Evolutionary conservation across 2,888 invertebrate genomes (phyloP), one percentile per base, ranked within the genome.

Genomic region (Chymomyza procnemis): DNA sequence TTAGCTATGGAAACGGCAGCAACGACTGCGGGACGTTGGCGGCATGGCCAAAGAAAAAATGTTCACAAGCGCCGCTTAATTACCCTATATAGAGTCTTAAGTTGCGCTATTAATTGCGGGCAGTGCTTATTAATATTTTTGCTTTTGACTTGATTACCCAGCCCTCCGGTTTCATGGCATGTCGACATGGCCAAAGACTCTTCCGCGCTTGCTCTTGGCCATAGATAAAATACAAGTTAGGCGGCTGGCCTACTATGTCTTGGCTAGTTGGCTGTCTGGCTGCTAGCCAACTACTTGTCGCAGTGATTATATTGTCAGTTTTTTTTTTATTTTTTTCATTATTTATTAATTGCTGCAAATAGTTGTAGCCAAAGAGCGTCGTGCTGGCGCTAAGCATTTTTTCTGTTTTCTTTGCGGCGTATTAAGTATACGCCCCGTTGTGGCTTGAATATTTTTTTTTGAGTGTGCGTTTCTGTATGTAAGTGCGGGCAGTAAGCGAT

Each of bases 251-350:
- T 48, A 19, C 63, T 48, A 19, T 50, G 50, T 16, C 16, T 18
- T 19, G n/a, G 4, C 50, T 6, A 19, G 50, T 50, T 68, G 63
- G 58, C 66, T 18, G 50, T n/a, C 79, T 78, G 78, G 78, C 75
- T 87, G 87, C 86, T 80, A 82, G 88, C 81, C 80, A 80, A 86
- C 88, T 82, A 87, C 87, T 86, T 88, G 85, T 87, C 86, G 79
- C 79, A 80, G 78, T 83, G 88, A 88, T 88, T 88, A 89, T 81
- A 89, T 89, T 88, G 88, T 88, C 88, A 89, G 88, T 80, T 84
- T 85, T 88, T 50, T 50, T 50, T 18, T 26, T 26, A 5, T 26
- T 1, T 26, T 22, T 50, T 50, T 50, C 18, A 50, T 50, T 50
- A 18, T 18, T 50, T 89, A 88, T 89, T 89, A 89, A 88, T 89